Conservation (phyloP, 2,113 vertebrate genomes). For the Ophiodon elongatus region DNA sequence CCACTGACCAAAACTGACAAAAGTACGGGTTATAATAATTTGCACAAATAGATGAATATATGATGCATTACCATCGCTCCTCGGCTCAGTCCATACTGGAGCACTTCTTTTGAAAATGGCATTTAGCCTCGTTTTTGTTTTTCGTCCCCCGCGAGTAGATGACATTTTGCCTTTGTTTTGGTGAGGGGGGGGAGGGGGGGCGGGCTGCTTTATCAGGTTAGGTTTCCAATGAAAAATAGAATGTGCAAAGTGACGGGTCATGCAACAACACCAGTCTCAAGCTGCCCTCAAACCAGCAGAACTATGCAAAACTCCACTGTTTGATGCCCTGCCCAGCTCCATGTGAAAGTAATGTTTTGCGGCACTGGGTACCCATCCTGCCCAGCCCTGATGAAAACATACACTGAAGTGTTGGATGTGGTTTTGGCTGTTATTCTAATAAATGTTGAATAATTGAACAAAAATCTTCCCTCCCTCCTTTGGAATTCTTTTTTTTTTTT, state of each 20-base stretch:
- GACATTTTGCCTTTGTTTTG: conserved; percentile 42
- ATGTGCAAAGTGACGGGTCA: conserved; percentile 36
- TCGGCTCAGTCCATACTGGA: not conserved
- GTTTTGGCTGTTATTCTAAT: not conserved
- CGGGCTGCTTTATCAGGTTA: conserved; percentile 37
- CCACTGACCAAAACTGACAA: not conserved
- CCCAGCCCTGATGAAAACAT: conserved; percentile 12
- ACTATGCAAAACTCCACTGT: conserved; percentile 3
- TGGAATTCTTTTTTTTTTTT: not conserved
- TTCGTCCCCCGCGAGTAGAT: not conserved
- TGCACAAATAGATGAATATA: conserved; percentile 5
- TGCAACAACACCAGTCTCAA: not conserved
- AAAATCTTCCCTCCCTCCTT: not conserved
- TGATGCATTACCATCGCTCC: not conserved
- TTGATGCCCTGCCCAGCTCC: not conserved
- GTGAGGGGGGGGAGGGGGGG: not conserved
- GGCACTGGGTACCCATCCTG: not conserved
- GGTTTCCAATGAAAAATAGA: conserved; percentile 7
- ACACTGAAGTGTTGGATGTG: not conserved
- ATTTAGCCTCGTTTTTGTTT: not conserved
- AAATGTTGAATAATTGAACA: conserved; percentile 31
- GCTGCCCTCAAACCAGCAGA: conserved; percentile 7
- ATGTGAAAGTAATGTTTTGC: conserved; percentile 21
- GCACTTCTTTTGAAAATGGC: not conserved
- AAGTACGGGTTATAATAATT: not conserved